These are phyloP conservation scores for Acromyrmex heyeri DNA, from an alignment of 1,140 invertebrate genomes.

Conservation along the genomic window DNA sequence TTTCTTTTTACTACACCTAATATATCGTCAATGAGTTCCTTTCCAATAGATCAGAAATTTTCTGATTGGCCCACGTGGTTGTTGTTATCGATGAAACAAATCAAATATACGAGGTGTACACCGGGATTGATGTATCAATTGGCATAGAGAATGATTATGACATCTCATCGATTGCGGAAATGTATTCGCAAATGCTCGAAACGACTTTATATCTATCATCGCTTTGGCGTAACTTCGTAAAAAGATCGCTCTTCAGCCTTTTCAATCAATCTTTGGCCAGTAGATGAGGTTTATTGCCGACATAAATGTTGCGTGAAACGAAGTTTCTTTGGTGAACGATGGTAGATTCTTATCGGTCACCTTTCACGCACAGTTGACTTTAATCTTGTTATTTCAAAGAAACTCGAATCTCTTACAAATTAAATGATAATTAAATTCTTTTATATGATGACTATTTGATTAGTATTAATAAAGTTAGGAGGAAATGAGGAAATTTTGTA, in stretches of 20 bases:
- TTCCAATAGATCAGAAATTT: constrained; percentile 8
- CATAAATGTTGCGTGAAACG: constrained; percentile 35
- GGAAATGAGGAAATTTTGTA: background rate
- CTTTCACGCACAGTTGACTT: background rate
- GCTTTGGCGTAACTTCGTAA: background rate
- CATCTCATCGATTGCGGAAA: constrained; percentile 19
- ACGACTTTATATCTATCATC: constrained; percentile 9
- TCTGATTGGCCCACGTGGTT: background rate
- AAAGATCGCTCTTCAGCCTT: background rate
- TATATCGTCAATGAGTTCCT: background rate
- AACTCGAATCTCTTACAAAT: background rate
- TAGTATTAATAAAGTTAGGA: background rate
- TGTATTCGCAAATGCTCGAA: background rate
- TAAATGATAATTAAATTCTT: background rate
- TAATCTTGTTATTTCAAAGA: background rate
- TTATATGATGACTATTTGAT: background rate
- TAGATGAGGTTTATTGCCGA: background rate
- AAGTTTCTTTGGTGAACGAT: constrained; percentile 12
- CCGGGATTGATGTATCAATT: constrained; percentile 1
- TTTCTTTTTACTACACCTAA: too few relatives aligned
- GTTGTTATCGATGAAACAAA: background rate
- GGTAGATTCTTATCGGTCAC: background rate
- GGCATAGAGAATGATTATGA: background rate
- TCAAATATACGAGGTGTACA: background rate
- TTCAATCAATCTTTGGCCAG: background rate